Conservation (phyloP, 1,140 invertebrate species). For the Popillia japonica region DNA sequence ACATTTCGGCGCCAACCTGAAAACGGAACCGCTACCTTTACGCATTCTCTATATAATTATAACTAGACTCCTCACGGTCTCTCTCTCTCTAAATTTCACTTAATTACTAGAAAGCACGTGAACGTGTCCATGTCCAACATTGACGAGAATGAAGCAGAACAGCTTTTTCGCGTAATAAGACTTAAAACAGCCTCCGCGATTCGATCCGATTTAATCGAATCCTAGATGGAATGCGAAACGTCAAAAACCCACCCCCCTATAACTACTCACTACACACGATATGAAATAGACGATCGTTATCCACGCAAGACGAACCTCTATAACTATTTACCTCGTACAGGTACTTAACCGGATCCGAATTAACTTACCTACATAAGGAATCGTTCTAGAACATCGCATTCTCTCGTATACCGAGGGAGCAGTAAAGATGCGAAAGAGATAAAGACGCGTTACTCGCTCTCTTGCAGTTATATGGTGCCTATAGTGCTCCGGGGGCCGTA, state of each 20-base stretch:
- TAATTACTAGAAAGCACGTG: not conserved
- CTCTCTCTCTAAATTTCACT: not conserved
- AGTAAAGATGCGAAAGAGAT: not conserved
- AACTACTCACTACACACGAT: too few relatives aligned
- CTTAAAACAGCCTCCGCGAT: not conserved
- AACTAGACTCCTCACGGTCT: not conserved
- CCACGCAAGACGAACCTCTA: too few relatives aligned
- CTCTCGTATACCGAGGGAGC: not conserved
- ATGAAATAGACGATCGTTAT: too few relatives aligned
- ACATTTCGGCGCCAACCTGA: not conserved
- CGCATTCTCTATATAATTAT: slow-evolving; percentile 7
- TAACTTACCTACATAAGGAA: not conserved
- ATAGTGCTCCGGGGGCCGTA: not conserved
- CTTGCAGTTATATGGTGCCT: not conserved
- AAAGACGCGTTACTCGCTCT: not conserved
- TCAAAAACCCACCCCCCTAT: too few relatives aligned
- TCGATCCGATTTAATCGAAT: too few relatives aligned
- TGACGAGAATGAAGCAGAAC: too few relatives aligned
- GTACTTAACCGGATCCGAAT: not conserved
- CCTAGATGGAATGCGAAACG: too few relatives aligned
- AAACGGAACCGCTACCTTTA: not conserved
- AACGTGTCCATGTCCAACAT: not conserved
- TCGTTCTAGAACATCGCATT: not conserved
- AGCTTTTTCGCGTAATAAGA: not conserved
- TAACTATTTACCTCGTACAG: not conserved